phyloP scores from a whole-genome alignment of 2,113 vertebrate genomes.

The Amazona vittata region DNA sequence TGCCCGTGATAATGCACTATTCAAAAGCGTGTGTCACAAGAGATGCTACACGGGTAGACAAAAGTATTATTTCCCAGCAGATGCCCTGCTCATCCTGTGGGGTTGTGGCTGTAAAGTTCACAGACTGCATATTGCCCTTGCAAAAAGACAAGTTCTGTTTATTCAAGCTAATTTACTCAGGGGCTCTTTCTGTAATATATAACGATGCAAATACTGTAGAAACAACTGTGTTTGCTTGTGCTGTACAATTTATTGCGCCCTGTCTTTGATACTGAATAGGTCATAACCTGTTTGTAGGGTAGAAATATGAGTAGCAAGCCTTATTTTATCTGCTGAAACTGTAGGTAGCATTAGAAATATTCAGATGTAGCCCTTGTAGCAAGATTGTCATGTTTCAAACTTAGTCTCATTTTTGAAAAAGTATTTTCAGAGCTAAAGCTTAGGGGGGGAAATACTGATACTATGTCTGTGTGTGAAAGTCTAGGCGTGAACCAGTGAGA shows the following conservation, averaged over 20 bases:
- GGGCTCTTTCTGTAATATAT: neutral
- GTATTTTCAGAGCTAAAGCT: neutral
- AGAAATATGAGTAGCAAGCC: neutral
- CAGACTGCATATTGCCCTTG: neutral
- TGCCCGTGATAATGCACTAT: fast-evolving
- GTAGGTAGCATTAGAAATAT: neutral
- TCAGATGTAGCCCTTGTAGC: neutral
- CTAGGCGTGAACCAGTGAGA: neutral
- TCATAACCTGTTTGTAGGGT: neutral
- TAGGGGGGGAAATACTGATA: neutral
- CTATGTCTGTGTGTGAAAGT: neutral
- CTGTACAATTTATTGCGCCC: neutral
- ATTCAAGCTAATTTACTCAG: neutral
- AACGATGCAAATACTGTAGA: neutral
- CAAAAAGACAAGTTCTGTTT: neutral
- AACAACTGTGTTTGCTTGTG: neutral
- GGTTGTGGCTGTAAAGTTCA: neutral
- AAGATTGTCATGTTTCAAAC: neutral
- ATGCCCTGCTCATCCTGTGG: neutral
- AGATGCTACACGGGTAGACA: neutral
- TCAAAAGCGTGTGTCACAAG: neutral
- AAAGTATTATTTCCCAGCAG: neutral
- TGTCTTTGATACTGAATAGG: neutral
- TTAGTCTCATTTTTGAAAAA: neutral
- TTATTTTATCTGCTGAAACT: neutral